Conservation (phyloP, 2,113 vertebrate species). For the Phaethornis superciliosus region DNA sequence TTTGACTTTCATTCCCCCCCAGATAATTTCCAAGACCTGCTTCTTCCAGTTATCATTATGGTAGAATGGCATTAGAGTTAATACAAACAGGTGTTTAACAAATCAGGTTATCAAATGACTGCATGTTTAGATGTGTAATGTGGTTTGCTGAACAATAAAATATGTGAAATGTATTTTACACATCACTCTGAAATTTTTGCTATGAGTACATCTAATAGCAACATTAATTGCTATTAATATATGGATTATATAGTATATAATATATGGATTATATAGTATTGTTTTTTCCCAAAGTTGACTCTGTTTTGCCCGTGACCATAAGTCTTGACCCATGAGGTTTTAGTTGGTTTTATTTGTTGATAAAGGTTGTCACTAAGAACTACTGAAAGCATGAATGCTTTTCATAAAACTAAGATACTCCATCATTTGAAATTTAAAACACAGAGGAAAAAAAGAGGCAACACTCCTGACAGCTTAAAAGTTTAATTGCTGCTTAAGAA, state of each 20-base stretch:
- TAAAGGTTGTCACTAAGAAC: too few relatives aligned
- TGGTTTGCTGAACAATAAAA: slow-evolving; percentile 57
- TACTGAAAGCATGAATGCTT: too few relatives aligned
- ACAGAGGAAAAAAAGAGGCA: too few relatives aligned
- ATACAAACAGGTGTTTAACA: neutral
- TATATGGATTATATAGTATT: too few relatives aligned
- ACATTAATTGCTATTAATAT: neutral
- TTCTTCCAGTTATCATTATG: neutral
- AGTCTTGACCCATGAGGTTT: too few relatives aligned
- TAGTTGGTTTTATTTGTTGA: too few relatives aligned
- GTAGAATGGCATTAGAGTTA: neutral
- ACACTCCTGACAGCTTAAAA: too few relatives aligned
- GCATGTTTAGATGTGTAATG: slow-evolving; percentile 46
- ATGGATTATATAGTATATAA: neutral
- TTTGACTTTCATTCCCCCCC: neutral
- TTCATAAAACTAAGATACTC: too few relatives aligned
- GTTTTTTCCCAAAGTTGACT: neutral
- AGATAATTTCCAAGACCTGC: neutral
- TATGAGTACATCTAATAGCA: neutral
- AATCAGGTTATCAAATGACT: neutral
- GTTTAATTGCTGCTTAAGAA: too few relatives aligned
- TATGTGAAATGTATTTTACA: neutral
- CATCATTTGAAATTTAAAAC: too few relatives aligned
- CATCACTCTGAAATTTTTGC: slow-evolving; percentile 28
- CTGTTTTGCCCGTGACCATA: too few relatives aligned